Evolutionary conservation across 2,113 vertebrate genomes (phyloP).

Genomic region (Butastur rufipennis): DNA sequence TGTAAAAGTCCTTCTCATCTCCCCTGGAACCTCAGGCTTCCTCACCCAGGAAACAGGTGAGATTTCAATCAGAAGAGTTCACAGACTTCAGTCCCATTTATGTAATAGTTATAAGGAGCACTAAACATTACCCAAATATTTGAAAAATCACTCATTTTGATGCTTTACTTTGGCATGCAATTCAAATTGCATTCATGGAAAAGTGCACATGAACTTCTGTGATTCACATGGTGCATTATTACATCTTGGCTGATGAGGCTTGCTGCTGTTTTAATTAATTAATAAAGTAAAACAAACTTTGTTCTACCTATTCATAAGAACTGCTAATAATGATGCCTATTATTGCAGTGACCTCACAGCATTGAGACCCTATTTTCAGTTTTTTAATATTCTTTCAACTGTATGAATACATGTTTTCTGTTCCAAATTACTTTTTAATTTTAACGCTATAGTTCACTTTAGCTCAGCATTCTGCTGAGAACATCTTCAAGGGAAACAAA

Average conservation of each 20-base stretch:
- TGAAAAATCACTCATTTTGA: neutral
- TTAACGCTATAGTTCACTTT: neutral
- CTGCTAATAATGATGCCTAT: neutral
- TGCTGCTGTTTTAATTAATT: neutral
- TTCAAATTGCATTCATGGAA: neutral
- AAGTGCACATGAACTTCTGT: neutral
- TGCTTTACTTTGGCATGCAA: neutral
- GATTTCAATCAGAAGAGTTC: neutral
- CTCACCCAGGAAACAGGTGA: neutral
- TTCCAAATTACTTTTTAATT: neutral
- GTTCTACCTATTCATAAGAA: neutral
- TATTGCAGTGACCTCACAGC: neutral
- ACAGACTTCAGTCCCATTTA: neutral
- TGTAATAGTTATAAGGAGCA: neutral
- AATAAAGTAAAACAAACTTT: neutral
- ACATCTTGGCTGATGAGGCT: neutral
- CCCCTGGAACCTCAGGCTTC: conserved; percentile 37
- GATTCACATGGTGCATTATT: neutral
- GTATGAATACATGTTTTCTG: neutral
- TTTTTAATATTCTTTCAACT: neutral
- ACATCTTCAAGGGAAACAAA: neutral
- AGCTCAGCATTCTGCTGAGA: neutral
- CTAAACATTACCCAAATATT: neutral
- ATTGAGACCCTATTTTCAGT: neutral
- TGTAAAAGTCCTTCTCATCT: conserved; percentile 43